Conservation (phyloP, 2,113 vertebrate genomes). For the Heterochromis multidens region DNA sequence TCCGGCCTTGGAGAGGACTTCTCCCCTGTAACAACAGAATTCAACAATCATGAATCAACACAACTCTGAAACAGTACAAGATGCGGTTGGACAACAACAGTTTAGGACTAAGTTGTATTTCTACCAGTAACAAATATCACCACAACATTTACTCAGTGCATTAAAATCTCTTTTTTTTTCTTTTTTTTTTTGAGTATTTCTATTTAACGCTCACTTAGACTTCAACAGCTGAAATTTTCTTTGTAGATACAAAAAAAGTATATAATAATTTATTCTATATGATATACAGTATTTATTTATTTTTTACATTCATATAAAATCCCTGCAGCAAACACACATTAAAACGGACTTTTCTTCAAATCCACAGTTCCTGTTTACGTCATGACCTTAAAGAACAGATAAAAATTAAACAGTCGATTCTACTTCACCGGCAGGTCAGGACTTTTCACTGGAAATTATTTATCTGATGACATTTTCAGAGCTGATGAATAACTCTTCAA, state of each 20-base stretch:
- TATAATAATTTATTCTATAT: not conserved
- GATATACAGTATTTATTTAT: rapidly evolving
- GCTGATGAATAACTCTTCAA: not conserved
- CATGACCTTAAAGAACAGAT: not conserved
- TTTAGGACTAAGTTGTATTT: too few relatives aligned
- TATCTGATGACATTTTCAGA: not conserved
- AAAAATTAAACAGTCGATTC: not conserved
- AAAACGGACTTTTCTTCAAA: not conserved
- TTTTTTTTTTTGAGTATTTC: too few relatives aligned
- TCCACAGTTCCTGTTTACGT: not conserved
- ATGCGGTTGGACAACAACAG: not conserved
- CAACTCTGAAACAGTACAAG: not conserved
- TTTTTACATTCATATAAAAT: rapidly evolving
- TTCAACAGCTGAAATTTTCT: not conserved
- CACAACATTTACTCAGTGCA: too few relatives aligned
- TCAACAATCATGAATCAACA: not conserved
- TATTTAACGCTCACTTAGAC: not conserved
- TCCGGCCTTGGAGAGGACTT: slow-evolving; percentile 87
- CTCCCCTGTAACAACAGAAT: slow-evolving; percentile 83
- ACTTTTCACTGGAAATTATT: not conserved
- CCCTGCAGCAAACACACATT: rapidly evolving
- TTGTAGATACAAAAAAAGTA: not conserved
- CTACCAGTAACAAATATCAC: too few relatives aligned
- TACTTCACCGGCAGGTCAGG: not conserved
- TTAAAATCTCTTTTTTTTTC: too few relatives aligned